These are phyloP conservation scores for Pollenia labialis DNA, from an alignment of 2,888 invertebrate genomes.

Conservation along the genomic window DNA sequence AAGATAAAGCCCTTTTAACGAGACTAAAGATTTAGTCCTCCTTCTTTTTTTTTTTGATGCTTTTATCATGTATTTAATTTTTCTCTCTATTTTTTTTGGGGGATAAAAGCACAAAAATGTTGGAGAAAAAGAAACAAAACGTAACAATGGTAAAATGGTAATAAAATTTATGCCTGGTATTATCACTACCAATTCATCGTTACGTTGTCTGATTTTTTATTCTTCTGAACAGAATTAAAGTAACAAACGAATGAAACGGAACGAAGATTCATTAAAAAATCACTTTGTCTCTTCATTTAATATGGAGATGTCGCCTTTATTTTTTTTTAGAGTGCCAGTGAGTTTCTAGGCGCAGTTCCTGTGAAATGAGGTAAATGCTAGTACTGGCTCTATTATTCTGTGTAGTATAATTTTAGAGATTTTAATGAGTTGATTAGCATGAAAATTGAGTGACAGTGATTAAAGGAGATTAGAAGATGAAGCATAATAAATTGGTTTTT, in stretches of 20 bases:
- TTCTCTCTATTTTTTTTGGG: slow-evolving; percentile 25
- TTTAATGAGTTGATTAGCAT: slow-evolving; percentile 74
- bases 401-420: slow-evolving; percentile 65
- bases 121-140: neutral
- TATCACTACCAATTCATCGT: slow-evolving; percentile 69
- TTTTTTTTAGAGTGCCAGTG: neutral
- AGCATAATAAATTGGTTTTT: slow-evolving; percentile 37
- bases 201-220: slow-evolving; percentile 17
- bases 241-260: slow-evolving; percentile 49
- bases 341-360: slow-evolving; percentile 22
- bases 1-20: slow-evolving; percentile 73
- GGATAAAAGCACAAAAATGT: slow-evolving; percentile 33
- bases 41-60: slow-evolving; percentile 9
- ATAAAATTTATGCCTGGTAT: slow-evolving; percentile 70
- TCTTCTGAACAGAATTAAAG: slow-evolving; percentile 18
- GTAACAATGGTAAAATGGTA: slow-evolving; percentile 65
- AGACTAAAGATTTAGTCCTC: slow-evolving; percentile 57
- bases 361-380: too few species aligned
- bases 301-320: neutral
- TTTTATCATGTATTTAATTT: slow-evolving; percentile 32
- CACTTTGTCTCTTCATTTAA: slow-evolving; percentile 44
- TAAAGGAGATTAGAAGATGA: slow-evolving; percentile 65
- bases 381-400: neutral
- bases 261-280: slow-evolving; percentile 68
- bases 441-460: slow-evolving; percentile 73